Conservation (phyloP, 2,888 invertebrate genomes). For the Stegana nigrithorax region DNA sequence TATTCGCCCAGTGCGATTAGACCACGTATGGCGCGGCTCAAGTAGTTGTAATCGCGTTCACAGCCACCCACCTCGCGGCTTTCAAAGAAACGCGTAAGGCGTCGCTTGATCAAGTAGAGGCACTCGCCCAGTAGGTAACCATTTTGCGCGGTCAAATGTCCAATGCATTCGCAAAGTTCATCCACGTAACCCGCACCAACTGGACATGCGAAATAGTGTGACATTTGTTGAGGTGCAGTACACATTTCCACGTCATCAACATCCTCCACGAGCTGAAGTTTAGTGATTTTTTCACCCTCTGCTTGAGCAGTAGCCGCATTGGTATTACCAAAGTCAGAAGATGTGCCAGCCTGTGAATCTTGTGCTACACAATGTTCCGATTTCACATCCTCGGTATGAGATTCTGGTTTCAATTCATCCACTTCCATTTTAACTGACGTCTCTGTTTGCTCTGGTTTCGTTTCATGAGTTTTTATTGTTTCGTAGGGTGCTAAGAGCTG, state of each 20-base stretch:
- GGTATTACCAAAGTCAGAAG: too few species aligned
- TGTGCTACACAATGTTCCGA: constrained; percentile 26
- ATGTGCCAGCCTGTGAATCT: too few species aligned
- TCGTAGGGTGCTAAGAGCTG: constrained; percentile 65
- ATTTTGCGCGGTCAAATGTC: constrained; percentile 57
- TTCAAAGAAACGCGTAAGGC: constrained; percentile 61
- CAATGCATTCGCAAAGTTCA: constrained; percentile 63
- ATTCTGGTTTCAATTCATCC: constrained; percentile 39
- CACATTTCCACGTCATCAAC: constrained; percentile 32
- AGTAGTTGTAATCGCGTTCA: constrained; percentile 61
- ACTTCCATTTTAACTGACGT: constrained; percentile 44
- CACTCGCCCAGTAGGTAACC: constrained; percentile 66
- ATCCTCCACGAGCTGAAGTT: constrained; percentile 57
- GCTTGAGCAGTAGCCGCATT: constrained; percentile 3
- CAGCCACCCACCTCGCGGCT: constrained; percentile 48
- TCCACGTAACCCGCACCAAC: constrained; percentile 53
- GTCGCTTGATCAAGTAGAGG: constrained; percentile 55
- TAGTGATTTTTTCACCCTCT: constrained; percentile 53
- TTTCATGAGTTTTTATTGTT: constrained; percentile 50
- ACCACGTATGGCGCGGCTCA: constrained; percentile 62
- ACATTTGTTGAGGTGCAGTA: constrained; percentile 41
- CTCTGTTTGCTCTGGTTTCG: neutral
- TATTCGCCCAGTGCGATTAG: constrained; percentile 65
- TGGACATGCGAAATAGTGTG: constrained; percentile 60
- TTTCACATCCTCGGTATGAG: constrained; percentile 21